Conservation (phyloP, 1,140 invertebrate species). For the Nomia melanderi region DNA sequence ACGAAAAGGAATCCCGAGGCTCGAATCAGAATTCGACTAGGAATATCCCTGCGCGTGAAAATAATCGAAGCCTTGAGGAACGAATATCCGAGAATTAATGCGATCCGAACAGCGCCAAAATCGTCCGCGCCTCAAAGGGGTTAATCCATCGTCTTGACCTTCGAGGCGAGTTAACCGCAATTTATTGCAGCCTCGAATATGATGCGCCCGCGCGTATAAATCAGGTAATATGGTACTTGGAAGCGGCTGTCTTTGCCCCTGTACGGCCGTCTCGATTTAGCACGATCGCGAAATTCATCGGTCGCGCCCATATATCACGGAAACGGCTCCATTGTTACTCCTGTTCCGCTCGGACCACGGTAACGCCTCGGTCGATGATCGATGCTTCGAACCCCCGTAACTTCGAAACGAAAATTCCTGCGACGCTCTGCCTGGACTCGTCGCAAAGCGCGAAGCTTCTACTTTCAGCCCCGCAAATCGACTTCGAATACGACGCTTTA, state of each 20-base stretch:
- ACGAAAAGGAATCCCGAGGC: no score
- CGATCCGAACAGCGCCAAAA: background rate
- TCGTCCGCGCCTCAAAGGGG: background rate
- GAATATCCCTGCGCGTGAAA: no score
- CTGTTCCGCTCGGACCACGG: background rate
- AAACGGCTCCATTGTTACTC: constrained; percentile 12
- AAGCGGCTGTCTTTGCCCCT: background rate
- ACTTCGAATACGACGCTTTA: no score
- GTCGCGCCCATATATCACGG: background rate
- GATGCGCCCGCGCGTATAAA: constrained; percentile 9
- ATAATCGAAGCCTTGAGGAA: no score
- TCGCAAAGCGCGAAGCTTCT: no score
- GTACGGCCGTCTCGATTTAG: constrained; percentile 34
- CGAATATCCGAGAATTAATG: background rate
- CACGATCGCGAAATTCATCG: constrained; percentile 37
- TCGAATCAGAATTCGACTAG: no score
- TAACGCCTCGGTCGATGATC: no score
- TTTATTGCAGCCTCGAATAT: constrained; percentile 18
- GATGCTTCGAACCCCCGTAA: no score
- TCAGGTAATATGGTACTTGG: constrained; percentile 10
- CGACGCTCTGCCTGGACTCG: no score
- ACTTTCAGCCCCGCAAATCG: no score
- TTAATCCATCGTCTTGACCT: constrained; percentile 24
- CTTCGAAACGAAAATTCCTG: no score
- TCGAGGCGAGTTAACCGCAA: constrained; percentile 11